A percentile compares a stretch with the other conserved stretches of the same genome.
These are phyloP conservation scores for Phoebastria nigripes DNA, from an alignment of 2,797 vertebrate species.

Conservation along the genomic window DNA sequence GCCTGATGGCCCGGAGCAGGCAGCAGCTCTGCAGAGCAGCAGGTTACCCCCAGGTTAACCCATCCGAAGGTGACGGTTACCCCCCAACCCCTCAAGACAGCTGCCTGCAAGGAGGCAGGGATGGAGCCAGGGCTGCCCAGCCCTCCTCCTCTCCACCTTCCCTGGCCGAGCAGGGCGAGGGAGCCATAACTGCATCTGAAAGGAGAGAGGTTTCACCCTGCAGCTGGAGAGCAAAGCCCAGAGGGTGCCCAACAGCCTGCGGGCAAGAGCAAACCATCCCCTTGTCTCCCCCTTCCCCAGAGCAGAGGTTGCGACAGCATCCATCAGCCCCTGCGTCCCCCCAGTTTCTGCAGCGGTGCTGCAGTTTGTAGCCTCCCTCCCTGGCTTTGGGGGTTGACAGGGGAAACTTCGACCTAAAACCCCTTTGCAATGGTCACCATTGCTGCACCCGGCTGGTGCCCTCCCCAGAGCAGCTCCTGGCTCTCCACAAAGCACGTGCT, in stretches of 20 bases:
- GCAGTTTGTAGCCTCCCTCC: not conserved
- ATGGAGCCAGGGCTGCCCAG: not conserved
- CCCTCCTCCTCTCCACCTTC: not conserved
- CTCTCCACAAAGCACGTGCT: rapidly evolving
- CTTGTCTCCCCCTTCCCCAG: not conserved
- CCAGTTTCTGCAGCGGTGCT: not conserved
- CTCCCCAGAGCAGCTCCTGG: rapidly evolving
- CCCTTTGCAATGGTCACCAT: not conserved
- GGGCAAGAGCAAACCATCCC: no score
- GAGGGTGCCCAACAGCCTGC: not conserved
- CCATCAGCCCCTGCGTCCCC: not conserved
- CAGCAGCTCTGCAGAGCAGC: not conserved
- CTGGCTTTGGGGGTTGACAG: not conserved
- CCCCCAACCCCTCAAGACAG: rapidly evolving
- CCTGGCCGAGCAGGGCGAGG: not conserved
- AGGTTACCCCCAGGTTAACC: not conserved
- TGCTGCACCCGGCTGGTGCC: rapidly evolving
- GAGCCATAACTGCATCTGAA: not conserved
- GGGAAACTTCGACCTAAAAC: not conserved
- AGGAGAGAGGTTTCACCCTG: not conserved
- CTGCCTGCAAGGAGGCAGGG: not conserved
- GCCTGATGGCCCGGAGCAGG: not conserved
- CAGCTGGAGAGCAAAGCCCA: not conserved
- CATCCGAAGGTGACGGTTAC: rapidly evolving
- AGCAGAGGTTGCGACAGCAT: rapidly evolving